These are phyloP conservation scores for Rosalia funebris DNA, from an alignment of 2,888 invertebrate genomes.

Conservation along the genomic window DNA sequence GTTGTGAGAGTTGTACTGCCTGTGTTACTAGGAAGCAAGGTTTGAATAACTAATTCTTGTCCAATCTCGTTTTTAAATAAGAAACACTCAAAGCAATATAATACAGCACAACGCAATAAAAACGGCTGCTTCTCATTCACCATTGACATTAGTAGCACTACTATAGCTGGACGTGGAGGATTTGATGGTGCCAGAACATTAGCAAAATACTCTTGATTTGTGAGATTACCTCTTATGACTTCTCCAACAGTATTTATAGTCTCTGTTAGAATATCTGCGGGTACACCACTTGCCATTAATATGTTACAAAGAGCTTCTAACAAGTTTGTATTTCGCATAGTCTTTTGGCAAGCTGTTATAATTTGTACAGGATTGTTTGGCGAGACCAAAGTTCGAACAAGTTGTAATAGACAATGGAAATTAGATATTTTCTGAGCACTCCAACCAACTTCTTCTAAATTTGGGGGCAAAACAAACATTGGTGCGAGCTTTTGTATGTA, in stretches of 20 bases:
- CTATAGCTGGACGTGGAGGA: conserved; percentile 93
- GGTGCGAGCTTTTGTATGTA: conserved; percentile 91
- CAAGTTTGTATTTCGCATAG: conserved; percentile 85
- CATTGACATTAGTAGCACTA: conserved; percentile 97
- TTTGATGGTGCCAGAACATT: conserved; percentile 91
- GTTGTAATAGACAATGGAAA: conserved; percentile 90
- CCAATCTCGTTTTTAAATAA: conserved; percentile 91
- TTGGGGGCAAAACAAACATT: conserved; percentile 84
- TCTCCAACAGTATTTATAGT: conserved; percentile 94
- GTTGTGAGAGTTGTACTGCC: conserved; percentile 73
- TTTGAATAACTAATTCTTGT: conserved; percentile 89
- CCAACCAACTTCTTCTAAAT: conserved; percentile 82
- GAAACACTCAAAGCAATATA: conserved; percentile 98
- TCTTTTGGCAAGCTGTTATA: conserved; percentile 84
- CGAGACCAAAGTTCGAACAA: conserved; percentile 90
- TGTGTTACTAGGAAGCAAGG: conserved; percentile 86
- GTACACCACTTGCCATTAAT: conserved; percentile 95
- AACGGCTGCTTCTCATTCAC: conserved; percentile 98
- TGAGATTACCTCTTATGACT: conserved; percentile 87
- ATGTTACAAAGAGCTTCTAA: conserved; percentile 86
- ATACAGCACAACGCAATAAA: conserved; percentile 86
- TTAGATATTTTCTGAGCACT: conserved; percentile 94
- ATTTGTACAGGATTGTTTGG: conserved; percentile 91
- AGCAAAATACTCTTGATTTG: conserved; percentile 92
- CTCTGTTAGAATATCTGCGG: conserved; percentile 95